Base-by-base conservation (phyloP, 2,888 invertebrate genomes). In the Pristionchus fissidentatus region DNA sequence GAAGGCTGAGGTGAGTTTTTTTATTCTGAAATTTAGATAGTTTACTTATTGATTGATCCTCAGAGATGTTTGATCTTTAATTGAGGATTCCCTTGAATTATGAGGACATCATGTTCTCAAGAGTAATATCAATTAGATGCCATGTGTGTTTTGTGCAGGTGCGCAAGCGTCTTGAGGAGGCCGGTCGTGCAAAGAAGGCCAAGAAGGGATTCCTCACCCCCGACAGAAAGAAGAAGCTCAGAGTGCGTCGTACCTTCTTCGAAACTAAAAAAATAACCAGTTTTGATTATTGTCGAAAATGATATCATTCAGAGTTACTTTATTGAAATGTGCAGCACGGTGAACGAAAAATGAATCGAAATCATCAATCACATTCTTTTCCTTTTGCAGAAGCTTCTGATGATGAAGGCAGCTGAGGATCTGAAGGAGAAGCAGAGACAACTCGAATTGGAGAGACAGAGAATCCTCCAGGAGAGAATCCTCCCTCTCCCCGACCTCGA, bases 191-290 rank as follows among this genome's bases (percentile, higher is more conserved):
- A 93, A 98, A 98, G 95, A 98, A 98, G 95, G 93, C 93, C 84
- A 98, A 98, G 96, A 98, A 98, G 95, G 98, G 98, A 95, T 98
- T 98, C 95, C 84, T 97, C 97, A 97, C 98, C 93, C 97, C 98
- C 87, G 98, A 98, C 94, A 97, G 98, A 94, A 98, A 98, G 96
- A 98, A 98, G 96, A 97, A 98, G 94, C 96, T 98, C 93, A 96
- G 83, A 55, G 83, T 83, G 13, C 98, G 95, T 97, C 97, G 15
- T 35, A 13, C 13, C 73, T 77, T 35, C 46, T 57, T 29, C n/a
- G n/a, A n/a, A n/a, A n/a, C n/a, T 35, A n/a, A 22, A 22, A 7
- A 35, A 84, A 38, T 26, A 55, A 82, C 49, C n/a, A 43, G 26
- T 5, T 0, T 26, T n/a, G 26, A 60, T 15, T 26, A n/a, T 19